Evolutionary conservation across 2,113 vertebrate species (phyloP).

Genomic region (Myiozetetes cayanensis): DNA sequence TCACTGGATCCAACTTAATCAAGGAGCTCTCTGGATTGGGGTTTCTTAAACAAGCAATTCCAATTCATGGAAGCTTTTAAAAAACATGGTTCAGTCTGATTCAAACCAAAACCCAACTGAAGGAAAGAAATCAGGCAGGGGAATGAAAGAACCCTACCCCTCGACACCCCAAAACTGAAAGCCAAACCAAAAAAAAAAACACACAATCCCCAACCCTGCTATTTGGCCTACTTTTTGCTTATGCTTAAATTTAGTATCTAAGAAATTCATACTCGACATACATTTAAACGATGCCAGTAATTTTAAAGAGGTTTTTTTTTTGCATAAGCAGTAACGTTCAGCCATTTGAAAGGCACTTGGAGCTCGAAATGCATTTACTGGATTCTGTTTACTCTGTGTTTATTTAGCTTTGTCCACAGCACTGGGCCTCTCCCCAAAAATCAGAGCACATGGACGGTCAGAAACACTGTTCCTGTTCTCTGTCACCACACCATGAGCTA

Average conservation of each 20-base stretch:
- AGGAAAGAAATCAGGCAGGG: not conserved
- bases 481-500: not conserved
- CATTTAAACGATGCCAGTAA: not conserved
- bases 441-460: not conserved
- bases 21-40: not conserved
- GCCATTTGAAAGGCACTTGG: not conserved
- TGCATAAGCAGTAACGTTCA: not conserved
- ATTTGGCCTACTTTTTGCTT: not conserved
- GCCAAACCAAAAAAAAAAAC: not conserved
- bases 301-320: not conserved
- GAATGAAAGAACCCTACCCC: not conserved
- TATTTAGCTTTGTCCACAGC: not conserved
- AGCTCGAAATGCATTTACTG: not conserved
- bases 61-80: not conserved
- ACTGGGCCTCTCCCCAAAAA: not conserved
- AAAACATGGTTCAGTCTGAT: not conserved
- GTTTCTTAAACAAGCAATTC: not conserved
- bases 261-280: not conserved
- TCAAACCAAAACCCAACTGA: not conserved
- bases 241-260: not conserved
- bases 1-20: not conserved
- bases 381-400: not conserved
- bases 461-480: not conserved
- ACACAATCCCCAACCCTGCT: not conserved
- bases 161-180: not conserved